Base-by-base conservation (phyloP, 2,888 invertebrate genomes). In the Tethea ocularis region DNA sequence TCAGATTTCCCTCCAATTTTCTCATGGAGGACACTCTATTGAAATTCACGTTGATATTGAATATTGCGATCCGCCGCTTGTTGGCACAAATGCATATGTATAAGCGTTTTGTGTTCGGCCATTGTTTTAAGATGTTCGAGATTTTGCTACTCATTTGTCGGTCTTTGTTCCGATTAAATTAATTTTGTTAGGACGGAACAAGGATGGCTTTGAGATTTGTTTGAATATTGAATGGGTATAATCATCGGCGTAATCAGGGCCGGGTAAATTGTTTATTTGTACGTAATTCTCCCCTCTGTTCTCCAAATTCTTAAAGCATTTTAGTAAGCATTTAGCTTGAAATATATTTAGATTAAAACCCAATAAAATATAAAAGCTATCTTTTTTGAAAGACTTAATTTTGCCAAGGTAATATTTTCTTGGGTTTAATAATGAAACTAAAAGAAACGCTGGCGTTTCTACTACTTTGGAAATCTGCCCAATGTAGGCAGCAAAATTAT, bases 1-100 rank as follows among this genome's bases (percentile, higher is more conserved):
- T 89, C 88, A 89, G 87, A 89, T 87, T 83, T 84, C 74, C 79
- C 77, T 87, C 80, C 87, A 88, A 89, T 89, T 88, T 89, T 85
- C 84, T 81, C 78, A 80, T 80, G 74, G 80, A 86, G 86, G 84
- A 82, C 83, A 82, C 83, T 87, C 81, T 77, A 86, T 88, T 88
- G 81, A 83, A 84, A 86, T 88, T 86, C 84, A 79, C 82, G 80
- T 84, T 83, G 83, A 82, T 88, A 88, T 89, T 89, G 86, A 89
- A 89, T 87, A 87, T 87, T 86, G 79, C 77, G 77, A 82, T 81
- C 78, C 67, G 62, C 66, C 72, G 71, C 67, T 78, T 77, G 72
- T 74, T 78, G 74, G 65, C 64, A 67, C 62, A 68, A 75, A 80
- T 86, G 79, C 82, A 87, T 88, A 83, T 84, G 79, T 80, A 86